phyloP scores from a whole-genome alignment of 2,888 invertebrate species.

The Lepas anatifera region DNA sequence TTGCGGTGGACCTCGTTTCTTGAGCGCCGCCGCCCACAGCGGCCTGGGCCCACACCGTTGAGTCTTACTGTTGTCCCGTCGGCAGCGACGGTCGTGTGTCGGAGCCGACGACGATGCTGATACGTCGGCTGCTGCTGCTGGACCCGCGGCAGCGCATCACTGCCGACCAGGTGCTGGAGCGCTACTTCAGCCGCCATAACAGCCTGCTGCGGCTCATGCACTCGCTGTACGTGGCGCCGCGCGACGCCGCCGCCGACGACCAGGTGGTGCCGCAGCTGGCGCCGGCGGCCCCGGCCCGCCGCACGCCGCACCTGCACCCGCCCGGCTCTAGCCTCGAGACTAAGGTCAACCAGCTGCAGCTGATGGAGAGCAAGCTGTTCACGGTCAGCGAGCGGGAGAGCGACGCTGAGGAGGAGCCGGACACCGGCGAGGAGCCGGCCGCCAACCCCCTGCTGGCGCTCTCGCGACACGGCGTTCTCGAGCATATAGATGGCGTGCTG shows the following conservation, averaged over 20 bases:
- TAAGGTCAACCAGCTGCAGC: slow-evolving; percentile 8
- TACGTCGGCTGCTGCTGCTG: slow-evolving; percentile 71
- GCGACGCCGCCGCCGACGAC: neutral
- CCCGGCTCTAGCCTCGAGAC: neutral
- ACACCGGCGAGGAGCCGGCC: neutral
- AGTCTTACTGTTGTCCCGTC: too few species aligned
- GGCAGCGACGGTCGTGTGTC: slow-evolving; percentile 46
- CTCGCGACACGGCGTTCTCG: neutral
- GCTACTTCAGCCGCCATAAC: slow-evolving; percentile 29
- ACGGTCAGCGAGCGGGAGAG: neutral
- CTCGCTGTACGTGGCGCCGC: neutral
- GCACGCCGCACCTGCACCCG: neutral
- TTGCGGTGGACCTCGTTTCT: too few species aligned
- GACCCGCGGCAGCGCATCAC: slow-evolving; percentile 54
- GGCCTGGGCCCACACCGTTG: too few species aligned
- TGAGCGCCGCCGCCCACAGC: too few species aligned
- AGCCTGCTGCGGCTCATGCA: neutral
- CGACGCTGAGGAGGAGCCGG: neutral
- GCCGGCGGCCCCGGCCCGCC: neutral
- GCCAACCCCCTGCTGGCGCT: neutral
- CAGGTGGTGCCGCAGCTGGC: slow-evolving; percentile 12
- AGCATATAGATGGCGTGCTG: neutral
- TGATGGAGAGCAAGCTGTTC: slow-evolving; percentile 10
- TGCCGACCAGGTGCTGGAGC: slow-evolving; percentile 51
- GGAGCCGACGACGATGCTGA: slow-evolving; percentile 51